Conservation (phyloP, 2,888 invertebrate species). For the Brachycybe producta region DNA sequence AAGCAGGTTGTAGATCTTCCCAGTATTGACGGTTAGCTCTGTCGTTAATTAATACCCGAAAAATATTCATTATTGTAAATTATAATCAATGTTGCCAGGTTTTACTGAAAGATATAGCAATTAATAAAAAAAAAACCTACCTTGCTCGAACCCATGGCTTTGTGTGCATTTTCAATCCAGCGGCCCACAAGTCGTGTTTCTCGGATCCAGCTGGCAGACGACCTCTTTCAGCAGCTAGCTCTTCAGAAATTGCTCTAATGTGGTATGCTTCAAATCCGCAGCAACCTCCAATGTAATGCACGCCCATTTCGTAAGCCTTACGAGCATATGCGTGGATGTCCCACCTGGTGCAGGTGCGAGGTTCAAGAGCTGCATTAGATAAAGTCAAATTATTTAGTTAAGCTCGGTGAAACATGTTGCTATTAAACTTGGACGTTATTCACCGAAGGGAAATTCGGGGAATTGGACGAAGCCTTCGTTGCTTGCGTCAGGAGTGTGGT, state of each 20-base stretch:
- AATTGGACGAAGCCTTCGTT: constrained; percentile 36
- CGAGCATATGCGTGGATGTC: constrained; percentile 35
- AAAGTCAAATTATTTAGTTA: too few species aligned
- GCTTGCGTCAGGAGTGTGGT: constrained; percentile 32
- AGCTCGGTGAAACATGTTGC: too few species aligned
- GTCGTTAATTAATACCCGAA: too few species aligned
- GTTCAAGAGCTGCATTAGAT: constrained; percentile 31
- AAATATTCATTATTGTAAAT: too few species aligned
- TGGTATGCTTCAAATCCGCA: constrained; percentile 37
- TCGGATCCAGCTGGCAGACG: constrained; percentile 27
- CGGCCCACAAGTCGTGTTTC: constrained; percentile 34
- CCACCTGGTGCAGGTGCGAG: constrained; percentile 33
- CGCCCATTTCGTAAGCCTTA: constrained; percentile 33
- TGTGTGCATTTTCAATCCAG: constrained; percentile 34
- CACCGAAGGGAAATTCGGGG: constrained; percentile 37
- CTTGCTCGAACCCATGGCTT: constrained; percentile 37
- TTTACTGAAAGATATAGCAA: too few species aligned
- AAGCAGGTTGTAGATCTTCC: constrained; percentile 32
- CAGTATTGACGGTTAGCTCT: constrained; percentile 33
- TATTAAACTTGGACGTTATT: too few species aligned
- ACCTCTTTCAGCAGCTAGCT: constrained; percentile 30
- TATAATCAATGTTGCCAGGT: too few species aligned
- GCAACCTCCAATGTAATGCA: constrained; percentile 36
- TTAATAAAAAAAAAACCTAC: constrained; percentile 24
- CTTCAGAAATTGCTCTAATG: constrained; percentile 34